Base-by-base conservation (phyloP, 1,140 invertebrate genomes). In the Whitmania pigra region DNA sequence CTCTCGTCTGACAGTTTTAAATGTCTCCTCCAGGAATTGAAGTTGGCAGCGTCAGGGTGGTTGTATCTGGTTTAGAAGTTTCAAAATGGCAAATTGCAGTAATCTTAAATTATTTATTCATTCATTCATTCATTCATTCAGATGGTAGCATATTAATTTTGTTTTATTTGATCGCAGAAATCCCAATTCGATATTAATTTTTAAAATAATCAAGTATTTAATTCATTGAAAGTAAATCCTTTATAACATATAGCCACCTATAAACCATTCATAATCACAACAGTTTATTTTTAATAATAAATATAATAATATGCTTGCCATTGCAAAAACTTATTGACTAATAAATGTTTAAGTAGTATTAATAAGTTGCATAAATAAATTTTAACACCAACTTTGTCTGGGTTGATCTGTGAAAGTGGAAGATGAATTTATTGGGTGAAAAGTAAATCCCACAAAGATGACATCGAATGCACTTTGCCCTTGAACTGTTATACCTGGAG, bases 351-450 rank as follows among this genome's bases (percentile, higher is more conserved):
- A 36, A 2, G 31, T 36, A 3, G 31, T 36, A 36, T 36, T 36
- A 36, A 36, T 36, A 36, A 36, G 31, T 36, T 36, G 31, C 6
- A 36, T 6, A 3, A 36, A 49, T 17, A 49, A 49, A 3, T 5
- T 11, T 31, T 57, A 9, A 57, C 22, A 63, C 7, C 49, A 43
- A 69, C 69, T 69, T 71, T 60, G 73, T 43, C 4, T 67, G 63
- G 18, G 72, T 66, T 9, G 90, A 86, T 0, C 89, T 87, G 81
- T 95, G 93, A 0, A 92, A 95, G 79, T 95, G 93, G 78, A 95
- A 95, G 75, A 96, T 94, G 83, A 96, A 96, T 80, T 96, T 96
- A 82, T 96, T 96, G 0, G 93, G 93, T 0, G 92, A 95, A 80
- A 94, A 95, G 81, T 94, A 95, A 40, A 93, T 82, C 20, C 89